Base-by-base conservation (phyloP, 2,113 vertebrate species). In the Martes martes region DNA sequence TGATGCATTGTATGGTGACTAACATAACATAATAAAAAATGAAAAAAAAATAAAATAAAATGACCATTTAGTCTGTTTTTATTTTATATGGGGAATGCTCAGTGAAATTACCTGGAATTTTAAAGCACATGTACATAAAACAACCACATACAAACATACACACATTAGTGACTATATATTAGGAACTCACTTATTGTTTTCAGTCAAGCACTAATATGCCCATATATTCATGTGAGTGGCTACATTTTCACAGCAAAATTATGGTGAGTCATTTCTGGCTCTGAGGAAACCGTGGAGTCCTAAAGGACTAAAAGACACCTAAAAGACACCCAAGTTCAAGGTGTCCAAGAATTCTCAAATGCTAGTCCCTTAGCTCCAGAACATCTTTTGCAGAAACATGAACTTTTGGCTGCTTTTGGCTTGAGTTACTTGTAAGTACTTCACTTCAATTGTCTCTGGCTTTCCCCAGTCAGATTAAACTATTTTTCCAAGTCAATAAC, bases 21-120 rank as follows among this genome's bases (percentile, higher is more conserved):
- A 57, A 57, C 55, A 55, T 19, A 55, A 55, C 18, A 57, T 19
- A 57, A 57, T 21, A 23, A 59, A 59, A 57, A 57, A 57, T 21
- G 55, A 18, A 57, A 57, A 55, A 55, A 45, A 45, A 55, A 57
- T 21, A 55, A 55, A 6, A 55, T 19, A 59, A 59, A 92, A 90
- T 92, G 93, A 87, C 61, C 85, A 24, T 73, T 86, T 69, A 74
- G 15, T 61, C 39, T 91, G 16, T 69, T 23, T 26, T 91, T 47
- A 39, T 94, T 97, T 94, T 76, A 76, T 74, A 28, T 24, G 14
- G 18, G 80, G 19, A 84, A 36, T 95, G 50, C 2, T 89, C 45
- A 67, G 42, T 73, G 33, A 92, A 50, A 24, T 84, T 55, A 84
- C 31, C 8, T 76, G 19, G 36, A 91, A 98, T 97, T 98, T 98